Evolutionary conservation across 2,797 vertebrate genomes (phyloP).

Genomic region (Falco peregrinus): DNA sequence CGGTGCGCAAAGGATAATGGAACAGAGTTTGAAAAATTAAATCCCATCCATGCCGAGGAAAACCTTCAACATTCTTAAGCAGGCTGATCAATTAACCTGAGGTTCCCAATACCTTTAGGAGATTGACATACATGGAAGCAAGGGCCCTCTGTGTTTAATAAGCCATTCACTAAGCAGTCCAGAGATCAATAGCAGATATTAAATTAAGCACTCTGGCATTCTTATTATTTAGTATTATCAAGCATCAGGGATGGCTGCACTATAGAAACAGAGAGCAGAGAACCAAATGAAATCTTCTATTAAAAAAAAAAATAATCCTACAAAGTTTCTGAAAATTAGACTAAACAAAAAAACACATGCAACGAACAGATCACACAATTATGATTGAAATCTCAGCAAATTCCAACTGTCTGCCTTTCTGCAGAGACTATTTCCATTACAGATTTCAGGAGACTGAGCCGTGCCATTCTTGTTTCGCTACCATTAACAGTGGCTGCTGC

Average conservation of each 20-base stretch:
- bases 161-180: conserved; percentile 22
- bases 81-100: not conserved
- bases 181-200: conserved; percentile 41
- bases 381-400: conserved; percentile 60
- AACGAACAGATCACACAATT: conserved; percentile 1
- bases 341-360: conserved; percentile 39
- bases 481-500: conserved; percentile 45
- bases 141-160: not conserved
- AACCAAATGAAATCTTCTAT: conserved; percentile 62
- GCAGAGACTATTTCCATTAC: conserved; percentile 57
- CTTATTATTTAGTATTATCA: conserved; percentile 67
- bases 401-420: conserved; percentile 25
- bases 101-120: not conserved
- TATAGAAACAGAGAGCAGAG: conserved; percentile 63
- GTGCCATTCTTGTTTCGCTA: conserved; percentile 67
- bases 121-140: not conserved
- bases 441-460: conserved; percentile 61
- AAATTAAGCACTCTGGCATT: conserved; percentile 68
- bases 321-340: conserved; percentile 56
- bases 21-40: not conserved
- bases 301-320: not conserved
- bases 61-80: not conserved
- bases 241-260: conserved; percentile 55
- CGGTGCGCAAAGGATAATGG: not conserved
- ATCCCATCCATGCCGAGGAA: not conserved